Base-by-base conservation (phyloP, 2,888 invertebrate species). In the Drosophila mettleri region DNA sequence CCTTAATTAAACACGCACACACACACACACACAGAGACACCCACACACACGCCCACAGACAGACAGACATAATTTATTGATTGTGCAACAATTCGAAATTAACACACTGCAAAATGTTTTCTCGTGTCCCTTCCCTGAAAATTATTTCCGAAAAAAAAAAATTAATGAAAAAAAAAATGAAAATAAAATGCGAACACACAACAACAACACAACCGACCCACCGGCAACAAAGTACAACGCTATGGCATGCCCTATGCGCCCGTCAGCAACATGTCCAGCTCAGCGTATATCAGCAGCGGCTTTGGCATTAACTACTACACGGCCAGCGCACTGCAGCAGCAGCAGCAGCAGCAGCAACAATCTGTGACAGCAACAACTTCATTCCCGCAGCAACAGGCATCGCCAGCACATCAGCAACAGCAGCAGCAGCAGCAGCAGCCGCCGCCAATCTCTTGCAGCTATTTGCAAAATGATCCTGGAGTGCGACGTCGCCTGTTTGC, bases 401-500 rank as follows among this genome's bases (percentile, higher is more conserved):
- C 74, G 36, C 74, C 74, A 24, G 57, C 72, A 22, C 80, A 75
- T 59, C 78, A 69, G 36, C 76, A 59, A 62, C 68, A 64, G 14
- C 68, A 68, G 29, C 78, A 62, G 16, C 74, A 58, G 60, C 70
- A 62, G 33, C 78, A 62, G 14, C 75, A 58, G 60, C 71, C 65
- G 18, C 75, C 67, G 51, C 73, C 64, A 10, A 9, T 31, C 1
- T 36, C 71, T 0, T 46, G 59, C 60, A 74, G 62, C 60, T 80
- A 81, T 68, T 41, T 63, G 48, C 69, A 86, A 89, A 92, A 80
- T 58, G 91, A 93, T 91, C 94, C 95, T 84, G 95, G 95, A 91
- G 93, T 95, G 93, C 94, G 96, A 91, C 94, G 96, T 92, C 94
- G 95, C 79, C 94, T 96, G 90, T 96, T 96, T 93, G 96, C 96